Conservation (phyloP, 2,888 invertebrate genomes). For the Perizoma affinitatum region DNA sequence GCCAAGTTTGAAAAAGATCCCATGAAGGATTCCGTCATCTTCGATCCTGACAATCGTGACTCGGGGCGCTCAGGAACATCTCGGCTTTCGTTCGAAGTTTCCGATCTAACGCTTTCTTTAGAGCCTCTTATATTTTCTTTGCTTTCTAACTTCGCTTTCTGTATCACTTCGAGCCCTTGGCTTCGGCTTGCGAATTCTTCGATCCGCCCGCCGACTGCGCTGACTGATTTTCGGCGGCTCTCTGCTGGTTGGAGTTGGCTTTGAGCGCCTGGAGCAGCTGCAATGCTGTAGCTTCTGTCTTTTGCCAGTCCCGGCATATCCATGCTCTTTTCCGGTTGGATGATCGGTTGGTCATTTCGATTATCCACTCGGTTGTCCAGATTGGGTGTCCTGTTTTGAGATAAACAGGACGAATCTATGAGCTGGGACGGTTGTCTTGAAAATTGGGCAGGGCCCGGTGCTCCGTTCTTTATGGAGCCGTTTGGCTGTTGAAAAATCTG, state of each 20-base stretch:
- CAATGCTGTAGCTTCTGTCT: constrained; percentile 81
- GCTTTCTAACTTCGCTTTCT: constrained; percentile 73
- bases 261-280: constrained; percentile 77
- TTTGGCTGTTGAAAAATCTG: constrained; percentile 56
- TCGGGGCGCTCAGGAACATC: constrained; percentile 70
- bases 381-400: constrained; percentile 72
- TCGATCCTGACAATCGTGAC: constrained; percentile 74
- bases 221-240: constrained; percentile 79
- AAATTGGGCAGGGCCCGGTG: constrained; percentile 50
- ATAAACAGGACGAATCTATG: constrained; percentile 61
- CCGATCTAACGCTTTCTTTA: constrained; percentile 73
- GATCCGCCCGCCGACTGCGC: constrained; percentile 71
- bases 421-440: constrained; percentile 75
- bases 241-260: constrained; percentile 76
- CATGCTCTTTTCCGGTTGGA: constrained; percentile 66
- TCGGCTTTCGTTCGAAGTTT: constrained; percentile 60
- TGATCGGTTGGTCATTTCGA: constrained; percentile 61
- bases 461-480: constrained; percentile 61
- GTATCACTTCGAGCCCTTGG: constrained; percentile 75
- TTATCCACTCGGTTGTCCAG: constrained; percentile 72
- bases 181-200: constrained; percentile 69
- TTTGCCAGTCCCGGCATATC: constrained; percentile 75
- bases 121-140: constrained; percentile 73
- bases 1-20: constrained; percentile 66
- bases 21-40: constrained; percentile 80